These are phyloP conservation scores for Stenoptilia bipunctidactyla DNA, from an alignment of 2,888 invertebrate species.

Conservation along the genomic window DNA sequence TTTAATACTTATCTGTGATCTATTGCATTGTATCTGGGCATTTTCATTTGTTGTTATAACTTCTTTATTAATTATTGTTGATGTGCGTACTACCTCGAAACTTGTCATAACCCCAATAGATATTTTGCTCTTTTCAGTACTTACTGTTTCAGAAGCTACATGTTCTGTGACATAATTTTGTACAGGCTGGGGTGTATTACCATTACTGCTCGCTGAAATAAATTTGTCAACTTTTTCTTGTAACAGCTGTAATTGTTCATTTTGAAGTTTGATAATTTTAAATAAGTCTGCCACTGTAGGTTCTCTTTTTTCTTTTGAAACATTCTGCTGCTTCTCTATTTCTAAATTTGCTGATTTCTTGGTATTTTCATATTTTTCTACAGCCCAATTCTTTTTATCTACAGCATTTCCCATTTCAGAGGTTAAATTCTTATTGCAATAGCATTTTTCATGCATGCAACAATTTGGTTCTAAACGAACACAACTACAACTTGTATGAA, in stretches of 20 bases:
- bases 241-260: constrained; percentile 74
- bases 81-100: constrained; percentile 73
- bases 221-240: constrained; percentile 76
- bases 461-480: constrained; percentile 1
- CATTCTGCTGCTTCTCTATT: constrained; percentile 35
- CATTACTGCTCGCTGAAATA: constrained; percentile 24
- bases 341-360: constrained; percentile 30
- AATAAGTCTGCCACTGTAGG: constrained; percentile 72
- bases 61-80: constrained; percentile 57
- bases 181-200: constrained; percentile 16
- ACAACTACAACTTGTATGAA: too few relatives aligned
- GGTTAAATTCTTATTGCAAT: constrained; percentile 14
- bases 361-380: constrained; percentile 43
- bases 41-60: constrained; percentile 35
- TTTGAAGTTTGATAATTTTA: constrained; percentile 76
- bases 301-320: constrained; percentile 51
- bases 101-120: constrained; percentile 81
- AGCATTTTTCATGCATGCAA: constrained; percentile 16
- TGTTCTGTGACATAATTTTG: constrained; percentile 26
- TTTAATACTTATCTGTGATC: constrained; percentile 54
- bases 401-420: constrained; percentile 29
- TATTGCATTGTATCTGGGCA: constrained; percentile 54
- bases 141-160: constrained; percentile 36
- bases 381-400: constrained; percentile 45
- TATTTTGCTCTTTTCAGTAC: constrained; percentile 59